phyloP scores from a whole-genome alignment of 2,888 invertebrate genomes.

The Cheilosia scutellata region DNA sequence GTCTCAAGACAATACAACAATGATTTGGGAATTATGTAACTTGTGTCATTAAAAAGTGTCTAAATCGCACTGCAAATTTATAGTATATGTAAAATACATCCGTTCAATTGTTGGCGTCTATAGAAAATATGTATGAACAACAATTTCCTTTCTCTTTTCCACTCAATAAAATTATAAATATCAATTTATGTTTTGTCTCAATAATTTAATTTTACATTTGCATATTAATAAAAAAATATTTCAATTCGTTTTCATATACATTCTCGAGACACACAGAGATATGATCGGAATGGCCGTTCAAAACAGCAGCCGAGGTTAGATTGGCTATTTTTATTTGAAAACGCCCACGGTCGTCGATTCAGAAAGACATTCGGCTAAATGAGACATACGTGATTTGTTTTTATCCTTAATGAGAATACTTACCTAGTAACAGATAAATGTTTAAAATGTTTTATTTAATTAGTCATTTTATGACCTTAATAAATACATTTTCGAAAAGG shows the following conservation, averaged over 20 bases:
- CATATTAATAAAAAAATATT: conserved; percentile 20
- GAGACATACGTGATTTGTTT: conserved; percentile 56
- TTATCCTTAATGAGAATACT: conserved; percentile 44
- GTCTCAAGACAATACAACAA: not conserved
- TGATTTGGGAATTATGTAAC: not conserved
- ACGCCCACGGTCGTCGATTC: conserved; percentile 64
- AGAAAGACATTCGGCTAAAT: conserved; percentile 51
- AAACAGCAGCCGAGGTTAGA: conserved; percentile 57
- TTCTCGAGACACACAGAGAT: conserved; percentile 50
- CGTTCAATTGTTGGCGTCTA: not conserved
- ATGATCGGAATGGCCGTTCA: conserved; percentile 61
- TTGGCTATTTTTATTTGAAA: conserved; percentile 51
- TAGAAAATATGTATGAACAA: conserved; percentile 9
- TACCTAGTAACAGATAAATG: conserved; percentile 39
- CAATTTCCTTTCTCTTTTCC: conserved; percentile 37
- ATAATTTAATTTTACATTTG: conserved; percentile 7
- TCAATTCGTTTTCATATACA: conserved; percentile 46
- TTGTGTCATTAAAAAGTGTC: not conserved
- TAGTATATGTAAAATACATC: conserved; percentile 2
- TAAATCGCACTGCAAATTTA: conserved; percentile 5
- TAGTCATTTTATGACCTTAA: conserved; percentile 69
- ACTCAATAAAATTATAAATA: conserved; percentile 1
- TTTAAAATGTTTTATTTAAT: conserved; percentile 56
- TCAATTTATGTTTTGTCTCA: conserved; percentile 24
- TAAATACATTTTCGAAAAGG: conserved; percentile 23